Base-by-base conservation (phyloP, 2,113 vertebrate species). In the Australoheros scitulus region DNA sequence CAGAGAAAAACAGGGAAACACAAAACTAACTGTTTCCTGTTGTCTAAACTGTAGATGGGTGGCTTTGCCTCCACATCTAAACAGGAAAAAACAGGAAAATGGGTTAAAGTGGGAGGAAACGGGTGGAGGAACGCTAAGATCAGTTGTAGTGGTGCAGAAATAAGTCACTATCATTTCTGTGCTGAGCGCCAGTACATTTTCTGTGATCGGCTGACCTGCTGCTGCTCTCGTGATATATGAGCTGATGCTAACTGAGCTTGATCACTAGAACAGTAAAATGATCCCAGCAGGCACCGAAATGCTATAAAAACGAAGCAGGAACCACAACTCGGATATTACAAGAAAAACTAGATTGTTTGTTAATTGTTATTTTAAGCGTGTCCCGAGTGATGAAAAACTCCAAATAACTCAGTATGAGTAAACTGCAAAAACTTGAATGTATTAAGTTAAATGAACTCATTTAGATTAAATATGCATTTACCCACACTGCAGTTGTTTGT, bases 401-500 rank as follows among this genome's bases (percentile, higher is more conserved):
- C 65, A 32, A 26, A 72, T 72, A 13, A 5, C 2, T 52, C 65
- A 52, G 20, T 26, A 2, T 32, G 24, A 52, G 26, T 72, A 72
- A 72, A 72, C 64, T 50, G 17, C 64, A 2, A 72, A 72, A 52
- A 72, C 47, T 20, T 20, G 43, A 18, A 50, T 52, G 43, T 50
- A 29, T 70, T 52, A 70, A 72, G 17, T 72, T 1, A 50, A 52
- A 32, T 32, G 24, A 32, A 43, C 65, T 72, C 43, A 6, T 26
- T 7, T 34, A 7, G 34, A 34, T 34, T 34, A 34, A 34, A 34
- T 34, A 34, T 34, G 7, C 34, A 34, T 34, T 34, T n/a, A n/a
- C n/a, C n/a, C n/a, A n/a, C n/a, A n/a, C 34, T 34, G 34, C 65
- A 72, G 65, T 43, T 72, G 65, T 72, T 72, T 72, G 65, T 52